Evolutionary conservation across 2,888 invertebrate genomes (phyloP).

Genomic region (Hypena proboscidalis): DNA sequence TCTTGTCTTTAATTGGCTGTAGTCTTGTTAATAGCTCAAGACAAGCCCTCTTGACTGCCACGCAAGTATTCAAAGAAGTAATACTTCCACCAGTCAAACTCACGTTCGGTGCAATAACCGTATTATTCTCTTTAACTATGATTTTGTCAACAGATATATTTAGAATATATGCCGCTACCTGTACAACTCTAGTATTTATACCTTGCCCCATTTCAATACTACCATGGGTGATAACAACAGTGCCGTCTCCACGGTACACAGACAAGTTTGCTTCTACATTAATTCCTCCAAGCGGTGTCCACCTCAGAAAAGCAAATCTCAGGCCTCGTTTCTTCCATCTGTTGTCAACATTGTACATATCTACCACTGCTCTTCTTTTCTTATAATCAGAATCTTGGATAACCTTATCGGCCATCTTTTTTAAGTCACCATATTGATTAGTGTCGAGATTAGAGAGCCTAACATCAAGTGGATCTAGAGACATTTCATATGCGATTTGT

Average conservation of each 20-base stretch:
- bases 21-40: slow-evolving; percentile 52
- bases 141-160: slow-evolving; percentile 34
- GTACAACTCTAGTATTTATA: slow-evolving; percentile 90
- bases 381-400: slow-evolving; percentile 81
- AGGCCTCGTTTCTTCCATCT: slow-evolving; percentile 90
- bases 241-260: slow-evolving; percentile 88
- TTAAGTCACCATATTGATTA: slow-evolving; percentile 46
- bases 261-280: slow-evolving; percentile 80
- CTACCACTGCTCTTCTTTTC: slow-evolving; percentile 71
- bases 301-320: slow-evolving; percentile 85
- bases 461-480: slow-evolving; percentile 85
- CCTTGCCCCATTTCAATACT: slow-evolving; percentile 91
- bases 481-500: slow-evolving; percentile 80
- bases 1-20: slow-evolving; percentile 71
- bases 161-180: slow-evolving; percentile 70
- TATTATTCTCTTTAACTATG: slow-evolving; percentile 33
- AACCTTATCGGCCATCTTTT: slow-evolving; percentile 80
- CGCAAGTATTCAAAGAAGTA: slow-evolving; percentile 67
- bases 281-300: slow-evolving; percentile 63
- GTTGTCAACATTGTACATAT: slow-evolving; percentile 86
- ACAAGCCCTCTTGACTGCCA: slow-evolving; percentile 48
- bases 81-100: slow-evolving; percentile 30
- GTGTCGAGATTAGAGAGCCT: slow-evolving; percentile 77
- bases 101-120: slow-evolving; percentile 31
- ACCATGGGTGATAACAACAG: slow-evolving; percentile 87